Evolutionary conservation across 2,113 vertebrate genomes (phyloP).

Genomic region (Castor canadensis): DNA sequence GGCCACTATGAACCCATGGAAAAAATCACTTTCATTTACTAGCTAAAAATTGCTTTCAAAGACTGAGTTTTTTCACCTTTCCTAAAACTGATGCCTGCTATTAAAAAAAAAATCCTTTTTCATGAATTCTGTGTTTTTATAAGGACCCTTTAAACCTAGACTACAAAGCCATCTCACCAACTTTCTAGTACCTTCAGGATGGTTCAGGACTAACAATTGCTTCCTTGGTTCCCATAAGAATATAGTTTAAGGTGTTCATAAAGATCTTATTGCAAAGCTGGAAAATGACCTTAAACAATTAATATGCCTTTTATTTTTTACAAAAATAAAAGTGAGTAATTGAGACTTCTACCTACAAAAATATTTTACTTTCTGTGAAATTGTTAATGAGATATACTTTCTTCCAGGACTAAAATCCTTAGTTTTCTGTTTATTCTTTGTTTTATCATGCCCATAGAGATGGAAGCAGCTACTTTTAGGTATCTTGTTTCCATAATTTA

Average conservation of each 20-base stretch:
- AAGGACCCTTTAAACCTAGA: neutral
- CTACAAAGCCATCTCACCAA: neutral
- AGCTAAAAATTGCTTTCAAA: neutral
- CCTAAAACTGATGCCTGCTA: neutral
- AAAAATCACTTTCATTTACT: neutral
- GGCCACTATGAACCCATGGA: neutral
- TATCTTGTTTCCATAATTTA: neutral
- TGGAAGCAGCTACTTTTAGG: neutral
- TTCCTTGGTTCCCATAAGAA: neutral
- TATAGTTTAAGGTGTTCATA: neutral
- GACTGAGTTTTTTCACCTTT: neutral
- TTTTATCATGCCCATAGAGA: neutral
- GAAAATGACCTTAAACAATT: neutral
- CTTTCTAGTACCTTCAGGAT: neutral
- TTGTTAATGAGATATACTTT: neutral
- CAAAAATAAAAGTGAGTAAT: neutral
- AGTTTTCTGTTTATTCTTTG: conserved; percentile 27
- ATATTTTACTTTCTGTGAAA: conserved; percentile 36
- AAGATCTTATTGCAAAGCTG: neutral
- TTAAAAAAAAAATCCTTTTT: neutral
- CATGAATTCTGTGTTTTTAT: neutral
- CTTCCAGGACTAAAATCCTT: neutral
- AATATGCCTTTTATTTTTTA: neutral
- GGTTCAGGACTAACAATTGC: neutral
- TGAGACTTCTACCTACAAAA: neutral